Base-by-base conservation (phyloP, 2,113 vertebrate genomes). In the Tricholaema leucomelas region DNA sequence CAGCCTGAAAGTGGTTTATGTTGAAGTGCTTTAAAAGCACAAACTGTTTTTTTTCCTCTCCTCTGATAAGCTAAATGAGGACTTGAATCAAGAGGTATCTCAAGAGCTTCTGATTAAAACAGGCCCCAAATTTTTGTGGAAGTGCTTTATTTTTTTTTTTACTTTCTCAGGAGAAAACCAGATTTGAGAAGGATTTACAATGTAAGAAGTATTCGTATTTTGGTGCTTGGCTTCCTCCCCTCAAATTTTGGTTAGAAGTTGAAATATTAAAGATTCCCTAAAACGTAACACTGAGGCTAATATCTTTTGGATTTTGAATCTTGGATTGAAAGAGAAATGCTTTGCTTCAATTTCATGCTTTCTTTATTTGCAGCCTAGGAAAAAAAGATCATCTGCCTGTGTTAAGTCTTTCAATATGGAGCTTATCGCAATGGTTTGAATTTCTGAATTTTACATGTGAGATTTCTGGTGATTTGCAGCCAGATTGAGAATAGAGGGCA, bases 201-300 rank as follows among this genome's bases (percentile, higher is more conserved):
- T 30, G 0, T 28, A 56, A 50, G 12, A 73, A 58, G 2, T 50
- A 31, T 31, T 77, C 28, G 8, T 73, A 28, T 33, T 84, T 87
- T 23, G 75, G 28, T 35, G 5, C 1, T 55, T 30, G 15, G 31
- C 12, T 13, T 3, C 1, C 4, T 6, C 6, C 1, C 4, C 6
- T 5, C 46, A 8, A 16, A 54, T 28, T 66, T 9, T 56, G 30
- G 15, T 40, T 64, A 55, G 15, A 61, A 60, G 6, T 31, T 90
- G 35, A 52, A 90, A 56, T 50, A 67, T 9, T 18, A 64, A 85
- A 81, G 4, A 12, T 31, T 65, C 5, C 2, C 9, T 31, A 24
- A 52, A 48, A 36, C 2, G 31, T 61, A 55, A 92, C 91, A 33
- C 20, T 54, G 13, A 73, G 14, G 9, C 8, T 72, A 42, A 36